Percentiles rank a stretch among this genome's conserved stretches.
Evolutionary conservation across 2,113 vertebrate genomes (phyloP).

Genomic region (Solea senegalensis): DNA sequence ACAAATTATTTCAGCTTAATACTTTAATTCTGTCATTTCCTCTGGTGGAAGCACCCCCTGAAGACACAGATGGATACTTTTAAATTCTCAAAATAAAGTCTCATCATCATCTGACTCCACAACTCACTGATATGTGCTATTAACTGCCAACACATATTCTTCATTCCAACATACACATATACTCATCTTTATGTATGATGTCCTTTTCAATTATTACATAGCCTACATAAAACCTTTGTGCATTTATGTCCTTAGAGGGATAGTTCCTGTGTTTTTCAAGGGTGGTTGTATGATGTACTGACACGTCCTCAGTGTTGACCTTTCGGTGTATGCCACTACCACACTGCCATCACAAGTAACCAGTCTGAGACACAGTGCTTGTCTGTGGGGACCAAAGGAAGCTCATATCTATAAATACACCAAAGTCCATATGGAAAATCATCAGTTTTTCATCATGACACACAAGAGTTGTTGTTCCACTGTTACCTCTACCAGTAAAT

Average conservation of each 20-base stretch:
- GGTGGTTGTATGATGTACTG: no score
- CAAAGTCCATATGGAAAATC: no score
- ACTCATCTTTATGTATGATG: conserved; percentile 10
- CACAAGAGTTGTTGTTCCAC: no score
- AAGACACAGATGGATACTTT: conserved; percentile 26
- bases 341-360: no score
- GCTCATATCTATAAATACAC: no score
- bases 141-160: conserved; percentile 21
- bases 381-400: no score
- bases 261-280: no score
- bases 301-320: no score
- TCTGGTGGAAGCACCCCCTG: conserved; percentile 30
- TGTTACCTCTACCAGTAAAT: no score
- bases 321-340: no score
- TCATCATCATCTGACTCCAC: not conserved
- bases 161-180: conserved; percentile 40
- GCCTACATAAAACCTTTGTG: conserved; percentile 29
- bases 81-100: conserved; percentile 35
- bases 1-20: conserved; percentile 8
- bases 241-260: conserved; percentile 26
- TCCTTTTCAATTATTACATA: conserved; percentile 25
- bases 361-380: no score
- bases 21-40: conserved; percentile 51
- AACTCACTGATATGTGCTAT: conserved; percentile 8
- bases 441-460: no score